These are phyloP conservation scores for Beris chalybata DNA, from an alignment of 2,888 invertebrate species.

Conservation along the genomic window DNA sequence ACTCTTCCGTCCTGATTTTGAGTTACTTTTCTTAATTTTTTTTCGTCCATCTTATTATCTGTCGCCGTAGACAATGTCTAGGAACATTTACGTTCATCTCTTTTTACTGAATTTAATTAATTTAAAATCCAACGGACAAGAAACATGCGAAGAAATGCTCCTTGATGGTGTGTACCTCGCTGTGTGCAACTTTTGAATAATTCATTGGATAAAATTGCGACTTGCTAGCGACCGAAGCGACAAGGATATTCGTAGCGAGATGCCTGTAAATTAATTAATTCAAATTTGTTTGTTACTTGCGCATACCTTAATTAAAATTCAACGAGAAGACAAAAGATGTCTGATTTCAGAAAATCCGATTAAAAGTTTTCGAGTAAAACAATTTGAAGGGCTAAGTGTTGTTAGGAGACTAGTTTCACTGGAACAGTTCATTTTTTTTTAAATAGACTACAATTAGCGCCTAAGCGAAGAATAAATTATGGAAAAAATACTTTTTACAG, in stretches of 20 bases:
- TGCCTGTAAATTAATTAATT: constrained; percentile 15
- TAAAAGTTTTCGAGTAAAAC: constrained; percentile 8
- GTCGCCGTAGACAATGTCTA: too few relatives aligned
- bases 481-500: too few relatives aligned
- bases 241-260: not conserved
- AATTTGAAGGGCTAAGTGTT: too few relatives aligned
- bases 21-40: too few relatives aligned
- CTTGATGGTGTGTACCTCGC: not conserved
- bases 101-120: constrained; percentile 23
- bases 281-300: constrained; percentile 25
- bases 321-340: not conserved
- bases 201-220: constrained; percentile 19
- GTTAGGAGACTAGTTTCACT: too few relatives aligned
- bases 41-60: too few relatives aligned
- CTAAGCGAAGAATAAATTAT: too few relatives aligned
- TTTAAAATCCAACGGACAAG: constrained; percentile 9
- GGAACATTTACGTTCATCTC: not conserved
- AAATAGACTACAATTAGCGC: too few relatives aligned
- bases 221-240: not conserved
- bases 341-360: constrained; percentile 7
- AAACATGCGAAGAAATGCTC: constrained; percentile 10
- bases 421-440: too few relatives aligned
- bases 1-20: too few relatives aligned
- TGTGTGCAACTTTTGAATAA: constrained; percentile 26
- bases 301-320: constrained; percentile 17